Evolutionary conservation across 2,888 invertebrate genomes (phyloP), one percentile per base, ranked within the genome.

Genomic region (Anaspis maculata): DNA sequence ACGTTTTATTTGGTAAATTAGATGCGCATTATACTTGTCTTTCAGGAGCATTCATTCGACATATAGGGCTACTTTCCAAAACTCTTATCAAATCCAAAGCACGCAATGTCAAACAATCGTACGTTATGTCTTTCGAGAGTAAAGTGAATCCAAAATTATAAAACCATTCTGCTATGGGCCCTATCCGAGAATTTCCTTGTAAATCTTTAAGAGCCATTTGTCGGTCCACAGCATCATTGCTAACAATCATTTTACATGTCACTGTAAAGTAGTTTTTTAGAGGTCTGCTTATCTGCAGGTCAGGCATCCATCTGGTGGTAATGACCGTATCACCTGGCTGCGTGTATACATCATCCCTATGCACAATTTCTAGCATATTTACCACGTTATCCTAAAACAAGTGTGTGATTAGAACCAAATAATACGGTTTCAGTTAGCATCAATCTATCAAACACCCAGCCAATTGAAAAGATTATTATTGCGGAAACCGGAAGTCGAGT

Each of bases 121-220:
- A 62, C 3, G 61, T 61, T 12, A 61, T 55, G 42, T 76, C 74
- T 47, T 76, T 76, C 25, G 73, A 75, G 1, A 77, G 54, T 2
- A 76, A 68, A 23, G 75, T 51, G 13, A 75, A 74, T 0, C 72
- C 72, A 45, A 76, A 58, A 51, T 74, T 72, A 52, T 76, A 75
- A 27, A 76, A 68, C 59, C 75, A 75, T 9, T 75, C 73, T 32
- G 73, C 70, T 44, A 76, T 73, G 0, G 74, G 73, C 0, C 76
- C 76, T 13, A 76, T 73, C 13, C 70, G 57, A 1, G 70, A 68
- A 52, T 77, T 76, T n/a, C 68, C 68, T 42, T 67, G 67, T 25
- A 77, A 59, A 53, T 75, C 74, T 39, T 66, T 64, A n/a, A 76
- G 68, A 1, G 75, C 75, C 30, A 70, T 51, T 39, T 68, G 66